Base-by-base conservation (phyloP, 2,113 vertebrate genomes). In the Neopipo cinnamomea region DNA sequence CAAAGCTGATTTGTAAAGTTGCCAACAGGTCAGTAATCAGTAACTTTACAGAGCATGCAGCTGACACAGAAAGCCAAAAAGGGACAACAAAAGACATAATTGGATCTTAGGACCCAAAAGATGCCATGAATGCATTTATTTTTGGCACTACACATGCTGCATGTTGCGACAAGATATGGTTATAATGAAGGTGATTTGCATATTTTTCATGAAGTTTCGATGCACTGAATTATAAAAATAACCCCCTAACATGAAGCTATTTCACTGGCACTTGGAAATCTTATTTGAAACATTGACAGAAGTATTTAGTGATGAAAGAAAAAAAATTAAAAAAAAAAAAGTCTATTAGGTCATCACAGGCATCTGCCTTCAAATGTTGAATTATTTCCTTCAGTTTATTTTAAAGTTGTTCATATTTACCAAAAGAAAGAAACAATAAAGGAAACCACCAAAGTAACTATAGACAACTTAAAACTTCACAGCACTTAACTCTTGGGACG, bases 151-250 rank as follows among this genome's bases (percentile, higher is more conserved):
- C 0, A 52, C 59, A 84, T 84, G 90, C 94, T 91, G 92, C 90
- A 94, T 96, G 95, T 96, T 96, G 95, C 42, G 85, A 94, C 95
- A 95, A 97, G 95, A 96, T 96, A 96, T 89, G 96, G 85, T 95
- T 95, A 95, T 95, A 96, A 97, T 96, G 86, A 95, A 94, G 84
- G 70, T 39, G 33, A 97, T 97, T 95, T 96, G 95, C 95, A 96
- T 97, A 97, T 95, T 95, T 97, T 95, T 95, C 84, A 94, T 91
- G 94, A 96, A 81, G 94, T 96, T 97, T 70, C 88, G 95, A 95
- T 95, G 86, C 91, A 92, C 56, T 85, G 86, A 93, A 88, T 93
- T 92, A 95, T 75, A 93, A 93, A 96, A 96, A 95, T 81, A 94
- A 93, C 76, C 37, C 33, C 27, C 49, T 81, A 94, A 96, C 89